Base-by-base conservation (phyloP, 2,113 vertebrate genomes). In the Platysteira castanea region DNA sequence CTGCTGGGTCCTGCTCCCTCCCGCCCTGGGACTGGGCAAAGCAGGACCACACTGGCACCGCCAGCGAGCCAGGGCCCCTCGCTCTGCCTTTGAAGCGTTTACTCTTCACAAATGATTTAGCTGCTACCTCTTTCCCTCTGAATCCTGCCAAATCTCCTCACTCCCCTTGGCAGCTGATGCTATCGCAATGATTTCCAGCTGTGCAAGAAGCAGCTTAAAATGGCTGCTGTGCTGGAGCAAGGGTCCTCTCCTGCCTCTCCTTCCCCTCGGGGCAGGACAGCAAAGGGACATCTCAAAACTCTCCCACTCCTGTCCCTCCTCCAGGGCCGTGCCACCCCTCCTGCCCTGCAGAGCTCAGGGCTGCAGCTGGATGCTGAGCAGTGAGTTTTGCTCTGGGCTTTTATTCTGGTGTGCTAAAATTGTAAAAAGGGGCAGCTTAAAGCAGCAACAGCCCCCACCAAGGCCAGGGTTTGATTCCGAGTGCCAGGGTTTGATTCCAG, bases 111-210 rank as follows among this genome's bases (percentile, higher is more conserved):
- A 84, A 50, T 56, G 18, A 44, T 90, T 92, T 81, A 63, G 37
- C 59, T 90, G 83, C 94, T 73, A 27, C 95, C 68, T 80, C 85
- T 70, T 59, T 63, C 47, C 80, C 76, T 89, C 80, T 6, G 35
- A 18, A 33, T 70, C 37, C 84, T 90, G 89, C 89, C 95, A 92
- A 91, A 84, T 12, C 91, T 81, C 91, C 13, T 33, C 10, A 74
- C 65, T 89, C 60, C 81, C 86, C 60, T 70, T 87, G 91, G 89
- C 77, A 89, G 94, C 84, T 15, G 77, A 71, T 49, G 65, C 80
- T 78, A 30, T 91, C 13, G 1, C 89, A 80, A 63, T 59, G 93
- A 74, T 81, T 97, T 96, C 92, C 96, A 96, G 94, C 92, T 95
- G 95, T 92, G 95, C 50, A 47, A 86, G 90, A 17, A 88, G 68